Conservation (phyloP, 2,888 invertebrate genomes). For the Drosophila fulvimacula region DNA sequence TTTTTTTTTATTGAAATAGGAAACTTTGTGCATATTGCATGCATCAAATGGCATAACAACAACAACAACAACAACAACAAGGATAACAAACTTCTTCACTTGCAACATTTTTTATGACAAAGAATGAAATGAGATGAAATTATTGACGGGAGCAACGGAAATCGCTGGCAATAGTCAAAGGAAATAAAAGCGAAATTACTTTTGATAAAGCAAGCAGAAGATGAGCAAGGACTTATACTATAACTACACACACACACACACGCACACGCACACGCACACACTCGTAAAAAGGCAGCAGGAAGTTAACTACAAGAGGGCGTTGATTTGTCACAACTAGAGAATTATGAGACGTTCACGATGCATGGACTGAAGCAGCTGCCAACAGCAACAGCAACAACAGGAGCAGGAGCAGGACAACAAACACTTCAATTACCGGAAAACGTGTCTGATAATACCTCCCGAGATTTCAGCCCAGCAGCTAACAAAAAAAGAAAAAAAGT, state of each 20-base stretch:
- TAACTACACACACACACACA: slow-evolving; percentile 41
- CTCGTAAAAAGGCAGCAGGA: slow-evolving; percentile 65
- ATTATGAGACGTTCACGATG: slow-evolving; percentile 62
- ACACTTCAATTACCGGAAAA: slow-evolving; percentile 82
- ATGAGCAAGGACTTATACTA: slow-evolving; percentile 44
- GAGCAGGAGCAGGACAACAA: slow-evolving; percentile 40
- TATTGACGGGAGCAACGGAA: slow-evolving; percentile 74
- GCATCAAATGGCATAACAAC: slow-evolving; percentile 70
- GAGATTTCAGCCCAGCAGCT: slow-evolving; percentile 46
- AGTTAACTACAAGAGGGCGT: slow-evolving; percentile 77
- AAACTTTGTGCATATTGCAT: slow-evolving; percentile 78
- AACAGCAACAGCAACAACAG: slow-evolving; percentile 22
- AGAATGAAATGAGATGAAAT: slow-evolving; percentile 78
- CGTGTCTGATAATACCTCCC: slow-evolving; percentile 78
- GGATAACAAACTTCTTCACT: slow-evolving; percentile 51
- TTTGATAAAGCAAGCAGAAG: slow-evolving; percentile 69
- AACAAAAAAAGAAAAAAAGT: slow-evolving; percentile 43
- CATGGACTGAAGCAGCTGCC: slow-evolving; percentile 62
- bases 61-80: slow-evolving; percentile 21
- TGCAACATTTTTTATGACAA: slow-evolving; percentile 75
- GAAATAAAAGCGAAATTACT: slow-evolving; percentile 81
- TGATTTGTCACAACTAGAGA: slow-evolving; percentile 79
- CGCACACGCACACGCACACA: slow-evolving; percentile 29
- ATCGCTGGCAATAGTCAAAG: slow-evolving; percentile 79
- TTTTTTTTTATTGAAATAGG: slow-evolving; percentile 77